Evolutionary conservation across 2,113 vertebrate genomes (phyloP), one percentile per base, ranked within the genome.

Genomic region (Butorides virescens): DNA sequence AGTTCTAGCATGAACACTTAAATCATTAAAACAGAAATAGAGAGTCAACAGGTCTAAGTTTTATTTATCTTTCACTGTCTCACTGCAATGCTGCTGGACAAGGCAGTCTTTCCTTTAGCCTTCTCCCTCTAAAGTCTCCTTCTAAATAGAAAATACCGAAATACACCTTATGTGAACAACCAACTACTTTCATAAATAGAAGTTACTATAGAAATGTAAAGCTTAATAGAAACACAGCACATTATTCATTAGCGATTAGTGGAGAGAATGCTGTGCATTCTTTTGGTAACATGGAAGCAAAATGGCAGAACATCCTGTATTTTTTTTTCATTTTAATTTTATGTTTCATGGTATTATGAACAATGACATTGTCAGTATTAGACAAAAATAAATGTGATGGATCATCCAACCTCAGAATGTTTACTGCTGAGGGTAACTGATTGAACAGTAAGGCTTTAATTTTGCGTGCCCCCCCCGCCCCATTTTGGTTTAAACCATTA

Each of bases 1-100:
- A 90, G 90, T 96, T 81, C 56, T 34, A 92, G 83, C 96, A 84
- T 2, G 93, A 96, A 86, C 49, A 71, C 17, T 53, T 56, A 23
- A 86, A 92, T 62, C 44, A 56, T 67, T 86, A 86, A 74, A 95
- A 90, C 39, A 91, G 85, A 85, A 96, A 86, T 7, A 89, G 29
- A 68, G 47, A 93, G 65, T 74, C 92, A 91, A 92, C 68, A 75
- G 61, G 72, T 91, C 56, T 86, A 26, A 66, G 34, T 77, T 88
- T 93, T 72, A 94, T 85, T 95, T 86, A 56, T 68, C 74, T 12
- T 80, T 44, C 36, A 44, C 26, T 36, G 80, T 56, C 61, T 95
- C 56, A 47, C 47, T n/a, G 36, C 90, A 68, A 81, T 36, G 30
- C 23, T 86, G 52, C 75, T 80, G 67, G 55, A 90, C 18, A 58